These are phyloP conservation scores for Varecia variegata DNA, from an alignment of 2,797 vertebrate species.

Conservation along the genomic window DNA sequence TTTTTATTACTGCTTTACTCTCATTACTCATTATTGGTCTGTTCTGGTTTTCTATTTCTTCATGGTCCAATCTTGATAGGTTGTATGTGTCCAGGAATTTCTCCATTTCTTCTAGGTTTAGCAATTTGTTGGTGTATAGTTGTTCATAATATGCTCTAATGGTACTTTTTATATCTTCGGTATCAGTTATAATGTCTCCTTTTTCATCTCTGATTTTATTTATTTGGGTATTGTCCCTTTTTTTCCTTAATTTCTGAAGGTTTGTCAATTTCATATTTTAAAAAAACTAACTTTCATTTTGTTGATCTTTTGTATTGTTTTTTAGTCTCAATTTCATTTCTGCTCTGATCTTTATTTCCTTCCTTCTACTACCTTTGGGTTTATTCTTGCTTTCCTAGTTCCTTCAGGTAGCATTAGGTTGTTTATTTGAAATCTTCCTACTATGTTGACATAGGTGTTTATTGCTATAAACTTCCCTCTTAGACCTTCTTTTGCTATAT, in stretches of 20 bases:
- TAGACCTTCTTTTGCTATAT: neutral
- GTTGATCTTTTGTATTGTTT: neutral
- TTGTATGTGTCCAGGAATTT: neutral
- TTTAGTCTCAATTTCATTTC: neutral
- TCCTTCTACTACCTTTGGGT: neutral
- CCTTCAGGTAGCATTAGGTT: neutral
- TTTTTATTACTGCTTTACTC: neutral
- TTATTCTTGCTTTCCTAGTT: neutral
- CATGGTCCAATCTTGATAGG: neutral
- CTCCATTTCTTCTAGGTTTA: neutral
- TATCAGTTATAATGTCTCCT: neutral
- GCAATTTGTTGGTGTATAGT: neutral
- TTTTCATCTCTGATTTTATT: neutral
- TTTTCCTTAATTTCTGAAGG: neutral
- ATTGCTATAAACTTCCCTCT: neutral
- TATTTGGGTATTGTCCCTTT: neutral
- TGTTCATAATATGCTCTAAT: neutral
- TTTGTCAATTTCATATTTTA: neutral
- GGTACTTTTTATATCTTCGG: neutral
- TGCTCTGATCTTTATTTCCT: neutral
- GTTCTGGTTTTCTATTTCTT: neutral
- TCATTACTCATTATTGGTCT: neutral
- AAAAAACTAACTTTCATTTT: neutral
- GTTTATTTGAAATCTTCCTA: neutral
- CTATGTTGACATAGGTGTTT: neutral